A percentile compares a stretch with the other conserved stretches of the same genome.
These are phyloP conservation scores for Diploscapter pachys DNA, from an alignment of 1,140 invertebrate species.

Conservation along the genomic window DNA sequence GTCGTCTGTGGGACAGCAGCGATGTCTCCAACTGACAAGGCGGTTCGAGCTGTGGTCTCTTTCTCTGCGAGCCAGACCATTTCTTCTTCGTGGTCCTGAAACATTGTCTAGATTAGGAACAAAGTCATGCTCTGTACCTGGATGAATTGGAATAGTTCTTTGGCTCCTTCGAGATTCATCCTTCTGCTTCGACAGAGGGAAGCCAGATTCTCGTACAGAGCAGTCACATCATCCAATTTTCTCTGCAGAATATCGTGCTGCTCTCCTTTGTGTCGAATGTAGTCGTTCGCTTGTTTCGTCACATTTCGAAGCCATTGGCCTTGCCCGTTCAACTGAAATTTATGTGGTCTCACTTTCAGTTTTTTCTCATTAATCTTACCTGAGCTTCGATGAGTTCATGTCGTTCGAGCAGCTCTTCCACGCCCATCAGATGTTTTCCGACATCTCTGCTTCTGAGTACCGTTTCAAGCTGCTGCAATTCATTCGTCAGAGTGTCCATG, in stretches of 20 bases:
- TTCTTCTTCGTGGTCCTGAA: conserved; percentile 79
- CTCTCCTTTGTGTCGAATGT: conserved; percentile 60
- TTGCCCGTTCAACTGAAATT: conserved; percentile 51
- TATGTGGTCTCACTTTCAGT: neutral
- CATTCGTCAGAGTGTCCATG: conserved; percentile 75
- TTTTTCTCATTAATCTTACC: conserved; percentile 60
- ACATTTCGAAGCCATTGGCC: conserved; percentile 69
- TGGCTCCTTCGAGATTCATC: conserved; percentile 78
- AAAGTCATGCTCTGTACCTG: conserved; percentile 57
- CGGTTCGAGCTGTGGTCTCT: conserved; percentile 80
- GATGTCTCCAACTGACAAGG: conserved; percentile 87
- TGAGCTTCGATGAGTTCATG: conserved; percentile 86
- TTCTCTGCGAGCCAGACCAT: conserved; percentile 89
- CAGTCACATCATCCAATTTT: conserved; percentile 44
- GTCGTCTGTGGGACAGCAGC: conserved; percentile 80
- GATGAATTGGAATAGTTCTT: conserved; percentile 89
- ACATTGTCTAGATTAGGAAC: no score
- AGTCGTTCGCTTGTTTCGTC: conserved; percentile 63
- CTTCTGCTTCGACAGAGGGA: conserved; percentile 75
- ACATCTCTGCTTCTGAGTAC: conserved; percentile 81
- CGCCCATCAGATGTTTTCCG: conserved; percentile 83
- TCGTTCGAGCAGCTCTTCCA: conserved; percentile 87
- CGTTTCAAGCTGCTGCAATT: conserved; percentile 75
- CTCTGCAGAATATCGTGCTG: conserved; percentile 47
- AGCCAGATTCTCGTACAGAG: conserved; percentile 62